Percentiles rank a stretch among this genome's conserved stretches.
Conservation (phyloP, 2,113 vertebrate species). For the Neotragus pygmaeus region DNA sequence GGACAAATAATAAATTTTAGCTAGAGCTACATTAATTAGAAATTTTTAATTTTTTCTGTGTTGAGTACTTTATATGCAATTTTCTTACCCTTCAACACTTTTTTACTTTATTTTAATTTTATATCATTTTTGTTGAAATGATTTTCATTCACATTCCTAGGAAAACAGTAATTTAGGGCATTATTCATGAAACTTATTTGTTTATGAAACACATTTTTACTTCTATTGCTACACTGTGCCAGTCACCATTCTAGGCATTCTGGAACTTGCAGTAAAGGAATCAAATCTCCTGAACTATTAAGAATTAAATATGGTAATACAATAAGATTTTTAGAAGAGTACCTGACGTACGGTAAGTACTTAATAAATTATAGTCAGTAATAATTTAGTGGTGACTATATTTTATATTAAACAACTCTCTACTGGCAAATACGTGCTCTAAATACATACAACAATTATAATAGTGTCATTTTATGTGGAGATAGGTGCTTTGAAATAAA, state of each 20-base stretch:
- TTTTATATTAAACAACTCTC: not conserved
- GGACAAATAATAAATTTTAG: not conserved
- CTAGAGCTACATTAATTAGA: not conserved
- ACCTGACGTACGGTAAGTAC: not conserved
- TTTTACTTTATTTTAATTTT: not conserved
- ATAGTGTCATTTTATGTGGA: not conserved
- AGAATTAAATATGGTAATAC: not conserved
- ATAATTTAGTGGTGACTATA: not conserved
- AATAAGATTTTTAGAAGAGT: not conserved
- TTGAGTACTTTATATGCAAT: not conserved
- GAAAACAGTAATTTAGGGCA: not conserved
- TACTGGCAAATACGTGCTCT: not conserved
- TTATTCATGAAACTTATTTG: not conserved
- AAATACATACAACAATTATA: not conserved
- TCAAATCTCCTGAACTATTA: not conserved
- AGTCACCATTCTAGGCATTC: not conserved
- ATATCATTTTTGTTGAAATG: not conserved
- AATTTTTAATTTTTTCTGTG: not conserved
- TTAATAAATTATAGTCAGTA: not conserved
- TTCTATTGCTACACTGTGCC: not conserved
- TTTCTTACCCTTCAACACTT: not conserved
- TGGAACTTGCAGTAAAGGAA: not conserved
- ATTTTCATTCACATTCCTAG: not conserved
- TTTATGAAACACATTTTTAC: not conserved
- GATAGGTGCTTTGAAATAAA: not conserved